phyloP scores from a whole-genome alignment of 2,113 vertebrate species.

The Nesoenas mayeri region DNA sequence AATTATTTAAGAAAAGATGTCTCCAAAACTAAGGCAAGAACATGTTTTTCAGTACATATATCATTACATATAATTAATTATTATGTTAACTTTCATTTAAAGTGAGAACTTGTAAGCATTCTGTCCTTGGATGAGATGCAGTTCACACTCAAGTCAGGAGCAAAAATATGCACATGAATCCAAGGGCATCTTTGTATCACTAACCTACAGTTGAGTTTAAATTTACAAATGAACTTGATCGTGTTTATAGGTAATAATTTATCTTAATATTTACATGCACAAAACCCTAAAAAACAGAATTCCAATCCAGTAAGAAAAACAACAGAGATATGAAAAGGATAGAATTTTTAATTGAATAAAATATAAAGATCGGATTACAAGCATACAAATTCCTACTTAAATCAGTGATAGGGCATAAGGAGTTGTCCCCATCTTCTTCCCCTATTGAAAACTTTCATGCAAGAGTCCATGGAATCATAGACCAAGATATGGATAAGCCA shows the following conservation, averaged over 20 bases:
- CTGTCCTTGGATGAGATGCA: background rate
- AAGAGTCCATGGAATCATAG: background rate
- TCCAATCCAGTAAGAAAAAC: background rate
- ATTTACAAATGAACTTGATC: background rate
- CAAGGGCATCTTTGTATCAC: background rate
- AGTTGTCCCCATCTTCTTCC: background rate
- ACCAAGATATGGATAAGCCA: background rate
- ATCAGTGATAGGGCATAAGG: background rate
- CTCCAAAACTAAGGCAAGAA: background rate
- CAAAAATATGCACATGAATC: background rate
- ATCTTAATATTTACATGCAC: background rate
- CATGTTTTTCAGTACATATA: background rate
- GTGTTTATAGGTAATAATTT: background rate
- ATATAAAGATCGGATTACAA: background rate
- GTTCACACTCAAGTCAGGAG: background rate
- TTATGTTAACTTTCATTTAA: background rate
- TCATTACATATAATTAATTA: background rate
- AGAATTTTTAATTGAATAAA: background rate
- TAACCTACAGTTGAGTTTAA: background rate
- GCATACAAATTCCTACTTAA: background rate
- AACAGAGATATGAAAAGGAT: background rate
- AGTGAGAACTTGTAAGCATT: background rate
- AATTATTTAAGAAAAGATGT: background rate
- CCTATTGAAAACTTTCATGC: accelerated
- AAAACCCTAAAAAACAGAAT: background rate